phyloP scores from a whole-genome alignment of 1,140 invertebrate genomes.

The Bombus confusus region DNA sequence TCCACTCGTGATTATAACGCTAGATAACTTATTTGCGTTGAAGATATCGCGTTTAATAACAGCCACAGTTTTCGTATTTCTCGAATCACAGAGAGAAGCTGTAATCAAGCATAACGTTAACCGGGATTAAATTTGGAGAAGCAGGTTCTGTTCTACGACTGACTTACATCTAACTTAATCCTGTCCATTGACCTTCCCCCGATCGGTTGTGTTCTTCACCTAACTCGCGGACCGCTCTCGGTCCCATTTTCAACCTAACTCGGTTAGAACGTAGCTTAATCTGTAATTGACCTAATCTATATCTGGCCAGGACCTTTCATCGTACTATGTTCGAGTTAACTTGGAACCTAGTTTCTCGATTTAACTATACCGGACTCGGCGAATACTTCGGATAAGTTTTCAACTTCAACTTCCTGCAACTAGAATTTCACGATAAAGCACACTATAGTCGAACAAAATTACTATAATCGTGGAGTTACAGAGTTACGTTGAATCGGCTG shows the following conservation, averaged over 20 bases:
- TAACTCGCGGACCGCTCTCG: background rate
- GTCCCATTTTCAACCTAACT: constrained; percentile 1
- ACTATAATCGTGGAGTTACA: background rate
- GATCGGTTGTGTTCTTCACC: background rate
- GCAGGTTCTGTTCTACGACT: background rate
- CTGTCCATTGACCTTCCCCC: background rate
- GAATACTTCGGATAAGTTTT: background rate
- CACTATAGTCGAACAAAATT: background rate
- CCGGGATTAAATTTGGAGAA: background rate
- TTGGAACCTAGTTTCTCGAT: background rate
- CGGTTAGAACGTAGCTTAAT: background rate
- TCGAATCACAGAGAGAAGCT: background rate
- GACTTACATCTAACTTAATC: background rate
- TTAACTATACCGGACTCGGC: background rate
- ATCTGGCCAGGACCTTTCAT: background rate
- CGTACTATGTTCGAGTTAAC: background rate
- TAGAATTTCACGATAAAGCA: background rate
- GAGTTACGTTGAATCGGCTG: too few relatives aligned
- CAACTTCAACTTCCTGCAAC: background rate
- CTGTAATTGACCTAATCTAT: constrained; percentile 22
- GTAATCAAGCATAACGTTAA: background rate
- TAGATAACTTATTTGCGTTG: too few relatives aligned
- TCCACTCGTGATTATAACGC: background rate
- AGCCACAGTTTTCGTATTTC: background rate
- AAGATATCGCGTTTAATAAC: too few relatives aligned